Evolutionary conservation across 2,888 invertebrate genomes (phyloP).

Genomic region (Harpagoxenus sublaevis): DNA sequence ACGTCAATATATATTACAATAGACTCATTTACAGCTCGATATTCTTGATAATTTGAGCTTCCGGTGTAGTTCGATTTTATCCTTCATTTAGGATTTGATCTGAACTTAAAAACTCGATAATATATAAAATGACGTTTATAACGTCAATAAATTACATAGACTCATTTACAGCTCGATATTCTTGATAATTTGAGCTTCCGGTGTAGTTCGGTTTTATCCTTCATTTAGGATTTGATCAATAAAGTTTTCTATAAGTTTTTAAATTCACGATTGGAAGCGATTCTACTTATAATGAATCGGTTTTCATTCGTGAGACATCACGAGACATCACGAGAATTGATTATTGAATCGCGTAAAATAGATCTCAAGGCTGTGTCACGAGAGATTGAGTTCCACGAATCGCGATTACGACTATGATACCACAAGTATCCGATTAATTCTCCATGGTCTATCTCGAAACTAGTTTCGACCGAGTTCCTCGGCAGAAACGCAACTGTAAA

Average conservation of each 20-base stretch:
- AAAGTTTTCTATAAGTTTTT: not conserved
- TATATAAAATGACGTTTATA: not conserved
- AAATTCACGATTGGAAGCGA: too few relatives aligned
- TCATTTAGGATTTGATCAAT: not conserved
- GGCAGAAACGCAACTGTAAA: not conserved
- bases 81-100: not conserved
- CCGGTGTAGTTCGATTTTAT: not conserved
- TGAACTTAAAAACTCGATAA: not conserved
- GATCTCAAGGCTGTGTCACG: not conserved
- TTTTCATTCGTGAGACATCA: not conserved
- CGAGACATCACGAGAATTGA: not conserved
- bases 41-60: not conserved
- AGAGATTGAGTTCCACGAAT: slow-evolving; percentile 2
- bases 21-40: not conserved
- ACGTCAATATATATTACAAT: not conserved
- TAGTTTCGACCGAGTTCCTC: not conserved
- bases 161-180: not conserved
- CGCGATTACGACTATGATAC: not conserved
- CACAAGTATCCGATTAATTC: not conserved
- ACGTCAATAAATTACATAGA: not conserved
- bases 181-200: not conserved
- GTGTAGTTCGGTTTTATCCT: not conserved
- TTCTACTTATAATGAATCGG: not conserved
- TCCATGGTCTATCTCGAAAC: not conserved
- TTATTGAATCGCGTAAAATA: not conserved